A percentile compares a stretch with the other conserved stretches of the same genome.
These are phyloP conservation scores for Drosophila virilis DNA, from an alignment of 1,140 invertebrate genomes.

Conservation along the genomic window DNA sequence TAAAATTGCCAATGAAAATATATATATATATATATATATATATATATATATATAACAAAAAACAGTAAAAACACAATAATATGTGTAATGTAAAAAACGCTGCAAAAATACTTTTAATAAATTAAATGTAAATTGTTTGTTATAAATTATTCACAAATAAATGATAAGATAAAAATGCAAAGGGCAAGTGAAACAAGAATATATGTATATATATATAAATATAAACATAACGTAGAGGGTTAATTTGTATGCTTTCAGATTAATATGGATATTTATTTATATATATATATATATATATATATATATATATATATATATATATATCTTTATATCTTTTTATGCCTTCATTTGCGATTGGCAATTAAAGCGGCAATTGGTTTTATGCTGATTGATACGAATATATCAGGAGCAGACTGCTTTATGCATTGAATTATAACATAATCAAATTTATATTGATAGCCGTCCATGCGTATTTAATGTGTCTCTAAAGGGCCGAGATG, in stretches of 20 bases:
- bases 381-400: slow-evolving; percentile 37
- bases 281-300: slow-evolving; percentile 4
- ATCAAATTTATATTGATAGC: slow-evolving; percentile 6
- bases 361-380: slow-evolving; percentile 68
- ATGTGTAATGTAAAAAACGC: neutral
- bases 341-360: slow-evolving; percentile 49
- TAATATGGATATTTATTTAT: slow-evolving; percentile 32
- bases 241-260: slow-evolving; percentile 42
- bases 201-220: neutral
- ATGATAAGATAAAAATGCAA: slow-evolving; percentile 61
- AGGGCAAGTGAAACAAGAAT: neutral
- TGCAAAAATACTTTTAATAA: slow-evolving; percentile 33
- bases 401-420: neutral
- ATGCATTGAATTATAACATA: neutral
- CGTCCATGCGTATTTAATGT: too few species aligned
- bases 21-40: neutral
- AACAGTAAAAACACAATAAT: neutral
- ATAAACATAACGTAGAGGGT: neutral
- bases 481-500: too few species aligned
- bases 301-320: slow-evolving; percentile 8
- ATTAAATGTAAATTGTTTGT: slow-evolving; percentile 65
- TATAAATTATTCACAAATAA: slow-evolving; percentile 70
- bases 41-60: neutral
- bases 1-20: slow-evolving; percentile 14
- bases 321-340: neutral